These are phyloP conservation scores for Corydoras sp. DNA, from an alignment of 2,113 vertebrate species.

Conservation along the genomic window DNA sequence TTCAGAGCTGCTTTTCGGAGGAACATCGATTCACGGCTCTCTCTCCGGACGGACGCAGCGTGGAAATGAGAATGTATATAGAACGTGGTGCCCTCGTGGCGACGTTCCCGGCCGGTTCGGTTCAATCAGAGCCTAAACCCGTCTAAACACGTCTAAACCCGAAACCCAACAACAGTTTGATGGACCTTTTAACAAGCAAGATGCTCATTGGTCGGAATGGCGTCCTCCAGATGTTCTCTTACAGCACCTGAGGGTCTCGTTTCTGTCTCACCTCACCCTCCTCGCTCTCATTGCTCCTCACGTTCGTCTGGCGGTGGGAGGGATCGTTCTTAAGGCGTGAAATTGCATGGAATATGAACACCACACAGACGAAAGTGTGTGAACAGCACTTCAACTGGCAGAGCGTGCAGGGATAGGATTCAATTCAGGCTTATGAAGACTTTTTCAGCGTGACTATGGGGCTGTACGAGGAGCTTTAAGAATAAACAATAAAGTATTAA, in stretches of 20 bases:
- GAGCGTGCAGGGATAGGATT: no score
- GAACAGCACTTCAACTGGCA: no score
- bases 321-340: no score
- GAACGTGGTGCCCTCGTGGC: background rate
- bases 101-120: background rate
- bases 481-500: no score
- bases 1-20: constrained; percentile 23
- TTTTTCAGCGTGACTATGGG: no score
- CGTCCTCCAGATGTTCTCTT: background rate
- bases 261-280: no score
- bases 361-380: no score
- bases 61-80: background rate
- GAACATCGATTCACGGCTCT: constrained; percentile 26
- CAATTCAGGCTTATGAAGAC: no score
- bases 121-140: constrained; percentile 35
- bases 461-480: no score
- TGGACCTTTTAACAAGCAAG: background rate
- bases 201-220: constrained; percentile 5
- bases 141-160: constrained; percentile 21
- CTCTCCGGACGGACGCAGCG: constrained; percentile 13
- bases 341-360: no score
- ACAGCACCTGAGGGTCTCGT: background rate
- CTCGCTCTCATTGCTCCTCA: background rate
- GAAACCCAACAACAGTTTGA: constrained; percentile 34
- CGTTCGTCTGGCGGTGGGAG: no score